phyloP scores from a whole-genome alignment of 2,113 vertebrate species.

The Pedionomus torquatus region DNA sequence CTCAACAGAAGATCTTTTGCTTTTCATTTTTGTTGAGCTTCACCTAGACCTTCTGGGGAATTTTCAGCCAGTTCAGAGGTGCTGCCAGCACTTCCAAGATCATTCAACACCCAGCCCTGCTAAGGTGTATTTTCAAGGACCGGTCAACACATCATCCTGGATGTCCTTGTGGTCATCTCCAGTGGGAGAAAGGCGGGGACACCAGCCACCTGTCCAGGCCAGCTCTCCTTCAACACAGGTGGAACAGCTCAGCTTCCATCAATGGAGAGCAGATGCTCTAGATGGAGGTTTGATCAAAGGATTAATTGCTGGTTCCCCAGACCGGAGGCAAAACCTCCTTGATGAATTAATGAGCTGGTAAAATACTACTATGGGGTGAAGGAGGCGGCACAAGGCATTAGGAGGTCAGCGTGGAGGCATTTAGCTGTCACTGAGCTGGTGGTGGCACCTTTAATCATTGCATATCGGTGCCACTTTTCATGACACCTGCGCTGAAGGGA shows the following conservation, averaged over 20 bases:
- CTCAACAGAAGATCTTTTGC: fast-evolving
- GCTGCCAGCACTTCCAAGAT: not conserved
- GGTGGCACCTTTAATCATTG: not conserved
- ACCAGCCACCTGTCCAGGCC: not conserved
- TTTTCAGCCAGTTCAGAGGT: not conserved
- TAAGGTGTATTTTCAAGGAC: not conserved
- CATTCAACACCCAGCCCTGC: not conserved
- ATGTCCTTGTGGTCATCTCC: not conserved
- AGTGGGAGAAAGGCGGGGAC: fast-evolving
- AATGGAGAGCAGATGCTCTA: not conserved
- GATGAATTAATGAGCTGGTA: not conserved
- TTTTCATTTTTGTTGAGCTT: not conserved
- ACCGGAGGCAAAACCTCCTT: not conserved
- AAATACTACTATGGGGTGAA: not conserved
- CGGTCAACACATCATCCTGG: not conserved
- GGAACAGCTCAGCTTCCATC: not conserved
- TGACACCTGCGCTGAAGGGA: not conserved
- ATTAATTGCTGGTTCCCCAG: not conserved
- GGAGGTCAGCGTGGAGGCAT: not conserved
- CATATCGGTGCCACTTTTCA: not conserved
- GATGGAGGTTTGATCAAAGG: not conserved
- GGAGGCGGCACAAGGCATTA: not conserved
- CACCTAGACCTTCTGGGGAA: fast-evolving
- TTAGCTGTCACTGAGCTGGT: fast-evolving
- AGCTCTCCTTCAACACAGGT: not conserved